Evolutionary conservation across 2,113 vertebrate genomes (phyloP), one percentile per base, ranked within the genome.

Genomic region (Thamnophis sirtalis): DNA sequence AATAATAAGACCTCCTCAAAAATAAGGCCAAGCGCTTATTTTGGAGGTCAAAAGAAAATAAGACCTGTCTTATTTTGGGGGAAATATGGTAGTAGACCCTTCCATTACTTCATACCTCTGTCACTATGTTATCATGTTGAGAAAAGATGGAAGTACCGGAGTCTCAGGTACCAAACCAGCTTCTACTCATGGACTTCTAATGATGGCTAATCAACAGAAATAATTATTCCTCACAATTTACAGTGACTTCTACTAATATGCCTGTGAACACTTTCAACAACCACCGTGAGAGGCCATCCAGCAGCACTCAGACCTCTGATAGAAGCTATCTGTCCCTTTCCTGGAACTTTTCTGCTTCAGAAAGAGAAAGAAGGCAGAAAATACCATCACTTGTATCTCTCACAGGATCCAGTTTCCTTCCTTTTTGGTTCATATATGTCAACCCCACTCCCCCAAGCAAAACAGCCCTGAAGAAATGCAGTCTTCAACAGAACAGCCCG

Each of bases 381-480:
- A 80, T 38, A 3, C 15, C 68, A 80, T 38, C 68, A 80, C 15
- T 38, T 38, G 68, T 80, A 38, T 5, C n/a, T 19, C n/a, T 80
- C 15, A 0, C 2, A 5, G 0, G 2, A 38, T 80, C 1, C 6
- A 38, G 7, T 21, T 38, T 9, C 33, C 3, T 80, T 38, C 68
- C 33, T n/a, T 11, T 80, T 38, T 38, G 68, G 33, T 80, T 33
- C 63, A 17, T 17, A 17, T 73, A n/a, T n/a, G n/a, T n/a, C n/a
- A 33, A 2, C n/a, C n/a, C n/a, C 11, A 11, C 13, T n/a, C 21
- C 56, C 22, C 21, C 68, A n/a, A 80, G 33, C 33, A 80, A 19
- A 80, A 38, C 68, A 80, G 15, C 15, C 6, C 15, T 80, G n/a
- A 38, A 33, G 13, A 33, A 33, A 73, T 38, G 33, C 15, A 73